A percentile compares a stretch with the other conserved stretches of the same genome.
These are phyloP conservation scores for Plemyria rubiginata DNA, from an alignment of 2,888 invertebrate species.

Conservation along the genomic window DNA sequence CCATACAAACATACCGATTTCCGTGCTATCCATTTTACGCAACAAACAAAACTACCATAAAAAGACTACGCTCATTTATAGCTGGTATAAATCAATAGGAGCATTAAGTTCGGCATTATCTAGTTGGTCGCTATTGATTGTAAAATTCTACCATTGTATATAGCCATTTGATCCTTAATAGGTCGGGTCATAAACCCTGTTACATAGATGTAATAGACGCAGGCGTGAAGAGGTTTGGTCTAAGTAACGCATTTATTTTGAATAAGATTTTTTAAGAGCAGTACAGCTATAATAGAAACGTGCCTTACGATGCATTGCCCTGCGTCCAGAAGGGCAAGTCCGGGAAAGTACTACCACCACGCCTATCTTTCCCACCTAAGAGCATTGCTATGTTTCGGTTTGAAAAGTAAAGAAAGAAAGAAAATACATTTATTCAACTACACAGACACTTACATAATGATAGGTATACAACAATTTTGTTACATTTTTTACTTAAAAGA, in stretches of 20 bases:
- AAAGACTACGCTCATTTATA: constrained; percentile 38
- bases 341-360: too few relatives aligned
- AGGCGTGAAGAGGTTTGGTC: constrained; percentile 40
- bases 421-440: too few relatives aligned
- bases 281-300: too few relatives aligned
- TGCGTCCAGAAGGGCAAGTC: too few relatives aligned
- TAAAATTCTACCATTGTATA: constrained; percentile 48
- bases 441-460: too few relatives aligned
- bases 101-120: constrained; percentile 45
- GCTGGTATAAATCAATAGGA: constrained; percentile 41
- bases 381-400: too few relatives aligned
- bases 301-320: too few relatives aligned
- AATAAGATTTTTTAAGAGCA: too few relatives aligned
- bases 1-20: constrained; percentile 20
- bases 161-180: constrained; percentile 57
- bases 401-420: too few relatives aligned
- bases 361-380: too few relatives aligned
- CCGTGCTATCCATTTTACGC: constrained; percentile 34
- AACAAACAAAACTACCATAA: constrained; percentile 40
- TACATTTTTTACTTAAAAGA: too few relatives aligned
- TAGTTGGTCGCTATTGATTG: constrained; percentile 47
- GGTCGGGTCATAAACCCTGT: constrained; percentile 58
- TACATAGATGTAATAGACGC: constrained; percentile 56
- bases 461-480: too few relatives aligned
- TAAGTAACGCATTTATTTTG: constrained; percentile 29